Base-by-base conservation (phyloP, 2,888 invertebrate species). In the Drosophila subquinaria region DNA sequence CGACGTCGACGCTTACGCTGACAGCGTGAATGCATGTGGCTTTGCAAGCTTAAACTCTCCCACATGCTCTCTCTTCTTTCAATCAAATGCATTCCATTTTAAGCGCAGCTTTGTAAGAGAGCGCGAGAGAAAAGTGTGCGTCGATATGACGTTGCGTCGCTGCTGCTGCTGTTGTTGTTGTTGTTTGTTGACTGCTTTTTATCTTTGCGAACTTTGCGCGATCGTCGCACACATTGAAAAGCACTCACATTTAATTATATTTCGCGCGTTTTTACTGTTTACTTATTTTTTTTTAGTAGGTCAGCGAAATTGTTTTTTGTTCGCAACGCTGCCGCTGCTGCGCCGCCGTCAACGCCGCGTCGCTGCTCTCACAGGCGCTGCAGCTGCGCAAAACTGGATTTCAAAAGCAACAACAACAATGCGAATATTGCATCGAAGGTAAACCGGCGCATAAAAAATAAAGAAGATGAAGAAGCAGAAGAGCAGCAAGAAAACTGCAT, bases 391-490 rank as follows among this genome's bases (percentile, higher is more conserved):
- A 69, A 72, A 72, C 69, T 72, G 69, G 69, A 69, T 69, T 60
- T 61, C 27, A 68, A 72, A 52, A 55, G 38, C 45, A 47, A 10
- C 42, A 56, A 35, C 63, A 71, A 52, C 47, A 23, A 53, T 53
- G 23, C 77, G 60, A 81, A 69, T 45, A 67, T 63, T 81, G 76
- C 89, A 75, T 65, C 77, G 88, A 87, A 87, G 86, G 86, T 79
- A 79, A 87, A 85, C 89, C 88, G 76, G 88, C 82, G 72, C 79
- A 88, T 89, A 77, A 89, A 84, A 66, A 65, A 38, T n/a, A 23
- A 62, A 74, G 63, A 13, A 15, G 35, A 45, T 8, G 57, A 47
- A 60, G 35, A 43, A 47, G 42, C 42, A 57, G 45, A 15, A 20
- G 63, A 73, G 57, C 50, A 5, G 1, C 27, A 27, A 62, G 69